Conservation (phyloP, 2,888 invertebrate species). For the Heliothis peltigera region DNA sequence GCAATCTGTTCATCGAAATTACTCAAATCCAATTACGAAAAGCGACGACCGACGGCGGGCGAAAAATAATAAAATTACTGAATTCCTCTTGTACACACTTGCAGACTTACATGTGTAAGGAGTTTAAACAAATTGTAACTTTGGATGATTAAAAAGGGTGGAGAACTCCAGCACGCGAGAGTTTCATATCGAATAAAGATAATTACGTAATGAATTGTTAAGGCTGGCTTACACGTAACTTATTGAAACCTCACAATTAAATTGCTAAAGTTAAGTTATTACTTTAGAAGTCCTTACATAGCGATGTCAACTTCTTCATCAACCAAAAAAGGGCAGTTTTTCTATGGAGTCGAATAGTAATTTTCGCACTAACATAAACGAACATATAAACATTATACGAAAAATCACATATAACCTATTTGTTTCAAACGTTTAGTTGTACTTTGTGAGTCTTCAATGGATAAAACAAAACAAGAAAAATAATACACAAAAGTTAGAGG, state of each 20-base stretch:
- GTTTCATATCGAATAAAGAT: conserved; percentile 41
- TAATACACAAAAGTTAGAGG: conserved; percentile 25
- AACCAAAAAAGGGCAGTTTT: not conserved
- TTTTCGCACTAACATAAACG: too few species aligned
- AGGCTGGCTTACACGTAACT: conserved; percentile 31
- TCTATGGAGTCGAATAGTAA: not conserved
- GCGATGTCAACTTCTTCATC: not conserved
- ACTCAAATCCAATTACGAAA: conserved; percentile 73
- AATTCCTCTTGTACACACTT: conserved; percentile 55
- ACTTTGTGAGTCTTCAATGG: conserved; percentile 18
- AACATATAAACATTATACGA: too few species aligned
- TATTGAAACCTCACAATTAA: conserved; percentile 25
- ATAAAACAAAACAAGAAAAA: conserved; percentile 20
- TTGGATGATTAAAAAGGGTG: conserved; percentile 48
- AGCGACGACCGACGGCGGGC: conserved; percentile 49
- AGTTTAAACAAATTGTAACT: conserved; percentile 54
- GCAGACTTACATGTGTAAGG: conserved; percentile 55
- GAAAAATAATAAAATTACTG: conserved; percentile 67
- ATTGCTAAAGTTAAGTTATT: conserved; percentile 17
- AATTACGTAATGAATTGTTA: conserved; percentile 42
- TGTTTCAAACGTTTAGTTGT: not conserved
- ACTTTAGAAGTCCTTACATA: conserved; percentile 9
- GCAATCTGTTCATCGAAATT: conserved; percentile 74
- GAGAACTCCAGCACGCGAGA: conserved; percentile 32
- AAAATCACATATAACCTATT: too few species aligned